phyloP scores from a whole-genome alignment of 1,140 invertebrate species.

The Metaphire vulgaris region DNA sequence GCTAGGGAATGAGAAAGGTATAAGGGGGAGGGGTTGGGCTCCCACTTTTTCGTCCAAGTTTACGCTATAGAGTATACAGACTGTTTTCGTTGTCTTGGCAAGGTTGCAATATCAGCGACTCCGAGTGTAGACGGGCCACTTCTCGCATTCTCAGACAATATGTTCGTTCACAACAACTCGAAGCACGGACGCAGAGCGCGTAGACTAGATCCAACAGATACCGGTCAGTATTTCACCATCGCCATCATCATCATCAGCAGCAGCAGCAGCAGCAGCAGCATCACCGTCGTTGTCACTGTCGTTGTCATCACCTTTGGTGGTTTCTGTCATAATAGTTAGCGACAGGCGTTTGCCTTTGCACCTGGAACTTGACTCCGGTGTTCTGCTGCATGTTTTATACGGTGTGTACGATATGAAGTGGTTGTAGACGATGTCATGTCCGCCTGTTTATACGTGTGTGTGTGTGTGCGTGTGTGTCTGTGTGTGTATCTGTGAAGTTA shows the following conservation, averaged over 20 bases:
- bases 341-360: background rate
- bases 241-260: background rate
- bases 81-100: background rate
- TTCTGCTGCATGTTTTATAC: too few species aligned
- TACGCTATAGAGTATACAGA: too few species aligned
- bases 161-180: constrained; percentile 99
- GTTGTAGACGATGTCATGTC: too few species aligned
- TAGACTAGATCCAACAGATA: constrained; percentile 14
- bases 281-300: background rate
- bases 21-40: too few species aligned
- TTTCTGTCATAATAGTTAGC: too few species aligned
- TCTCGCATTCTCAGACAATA: constrained; percentile 72
- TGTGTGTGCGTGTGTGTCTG: too few species aligned
- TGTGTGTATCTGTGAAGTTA: too few species aligned
- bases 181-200: constrained; percentile 85
- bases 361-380: background rate
- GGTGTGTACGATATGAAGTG: too few species aligned
- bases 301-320: background rate
- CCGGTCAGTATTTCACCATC: constrained; percentile 13
- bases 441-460: too few species aligned
- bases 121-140: constrained; percentile 13
- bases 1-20: too few species aligned
- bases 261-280: constrained; percentile 1
- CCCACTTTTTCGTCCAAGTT: too few species aligned
- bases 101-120: constrained; percentile 22